Base-by-base conservation (phyloP, 2,113 vertebrate species). In the Harpagus bidentatus region DNA sequence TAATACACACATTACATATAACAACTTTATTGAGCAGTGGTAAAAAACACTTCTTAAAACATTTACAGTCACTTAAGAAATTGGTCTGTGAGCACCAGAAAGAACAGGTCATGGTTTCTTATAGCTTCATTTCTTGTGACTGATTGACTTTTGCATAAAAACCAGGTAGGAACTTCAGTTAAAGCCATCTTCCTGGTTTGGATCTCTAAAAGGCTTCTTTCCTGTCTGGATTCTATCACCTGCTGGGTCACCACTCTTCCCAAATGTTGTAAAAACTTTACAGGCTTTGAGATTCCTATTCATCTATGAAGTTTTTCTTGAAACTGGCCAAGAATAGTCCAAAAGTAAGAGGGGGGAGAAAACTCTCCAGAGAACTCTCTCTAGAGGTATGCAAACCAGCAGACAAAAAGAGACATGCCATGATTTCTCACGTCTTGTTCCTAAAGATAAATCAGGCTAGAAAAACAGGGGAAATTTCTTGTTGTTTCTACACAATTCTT, bases 11-110 rank as follows among this genome's bases (percentile, higher is more conserved):
- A 56, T 93, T 53, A 80, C 16, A 66, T 45, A 21, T 10, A 82
- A 79, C 28, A 80, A 85, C 36, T 97, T 97, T 96, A 97, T 96
- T 97, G 55, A 91, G 45, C 9, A 73, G 62, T 80, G 48, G 50
- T 58, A 69, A 61, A 91, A 73, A 85, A 61, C 72, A 89, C 38
- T 80, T 91, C 58, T 90, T 40, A 55, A 80, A 91, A 88, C 73
- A 88, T 61, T 88, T 88, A 95, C 90, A 97, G 66, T 82, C 70
- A 82, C 17, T 85, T 61, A 45, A 72, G 40, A 82, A 79, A 52
- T 36, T 48, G 19, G 8, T 40, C 81, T 84, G 43, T 42, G 72
- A 86, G 16, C 52, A 67, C 13, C 74, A 89, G 29, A 90, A 93
- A 90, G 62, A 86, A 59, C 5, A 69, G 36, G 52, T 40, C 28